Evolutionary conservation across 1,140 invertebrate species (phyloP).

Genomic region (Drosophila biarmipes): DNA sequence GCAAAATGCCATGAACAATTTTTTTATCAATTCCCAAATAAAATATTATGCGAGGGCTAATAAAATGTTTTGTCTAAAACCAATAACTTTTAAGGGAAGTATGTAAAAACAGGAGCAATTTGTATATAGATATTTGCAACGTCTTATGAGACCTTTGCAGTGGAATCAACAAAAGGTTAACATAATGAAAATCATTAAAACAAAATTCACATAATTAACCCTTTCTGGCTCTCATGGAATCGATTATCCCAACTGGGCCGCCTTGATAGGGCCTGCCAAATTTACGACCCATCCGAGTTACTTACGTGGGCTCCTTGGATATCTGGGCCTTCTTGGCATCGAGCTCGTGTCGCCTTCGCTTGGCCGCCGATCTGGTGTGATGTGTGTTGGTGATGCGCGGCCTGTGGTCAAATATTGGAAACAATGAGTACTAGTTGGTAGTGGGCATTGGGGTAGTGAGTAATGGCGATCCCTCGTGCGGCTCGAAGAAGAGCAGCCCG

Average conservation of each 20-base stretch:
- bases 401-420: slow-evolving; percentile 56
- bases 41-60: not conserved
- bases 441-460: slow-evolving; percentile 6
- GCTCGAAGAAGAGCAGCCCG: slow-evolving; percentile 22
- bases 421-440: slow-evolving; percentile 23
- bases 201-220: too few relatives aligned
- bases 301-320: slow-evolving; percentile 83
- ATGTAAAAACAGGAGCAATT: too few relatives aligned
- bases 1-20: too few relatives aligned
- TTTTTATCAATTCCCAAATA: too few relatives aligned
- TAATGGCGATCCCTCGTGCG: slow-evolving; percentile 15
- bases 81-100: not conserved
- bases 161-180: too few relatives aligned
- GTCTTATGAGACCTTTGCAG: too few relatives aligned
- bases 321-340: slow-evolving; percentile 85
- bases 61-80: not conserved
- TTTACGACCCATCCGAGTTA: slow-evolving; percentile 13
- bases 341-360: slow-evolving; percentile 85
- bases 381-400: slow-evolving; percentile 76
- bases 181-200: too few relatives aligned
- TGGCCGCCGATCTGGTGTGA: slow-evolving; percentile 85
- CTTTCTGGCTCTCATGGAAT: not conserved
- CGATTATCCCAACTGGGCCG: not conserved
- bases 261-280: not conserved
- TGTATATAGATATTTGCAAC: too few relatives aligned